Conservation (phyloP, 2,113 vertebrate species). For the Columbina picui region DNA sequence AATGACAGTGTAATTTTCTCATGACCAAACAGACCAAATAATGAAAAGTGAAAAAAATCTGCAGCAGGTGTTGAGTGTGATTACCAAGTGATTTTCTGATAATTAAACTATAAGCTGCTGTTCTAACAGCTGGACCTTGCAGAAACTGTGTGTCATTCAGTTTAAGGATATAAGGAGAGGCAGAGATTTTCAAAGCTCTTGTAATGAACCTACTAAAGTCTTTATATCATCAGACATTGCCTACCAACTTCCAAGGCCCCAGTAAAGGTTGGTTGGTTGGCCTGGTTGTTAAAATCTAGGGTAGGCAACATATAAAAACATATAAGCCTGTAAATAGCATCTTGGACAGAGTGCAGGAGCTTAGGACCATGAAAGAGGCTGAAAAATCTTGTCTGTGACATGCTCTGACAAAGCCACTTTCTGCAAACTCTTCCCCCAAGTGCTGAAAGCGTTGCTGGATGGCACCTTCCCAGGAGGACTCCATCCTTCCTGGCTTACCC, state of each 20-base stretch:
- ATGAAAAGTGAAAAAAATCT: not conserved
- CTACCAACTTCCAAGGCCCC: not conserved
- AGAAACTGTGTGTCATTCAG: not conserved
- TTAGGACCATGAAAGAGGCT: not conserved
- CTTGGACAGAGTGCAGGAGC: not conserved
- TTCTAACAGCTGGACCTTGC: not conserved
- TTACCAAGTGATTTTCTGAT: not conserved
- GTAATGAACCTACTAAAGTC: not conserved
- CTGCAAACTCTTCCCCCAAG: not conserved
- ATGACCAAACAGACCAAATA: not conserved
- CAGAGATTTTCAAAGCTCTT: not conserved
- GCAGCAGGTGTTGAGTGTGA: not conserved
- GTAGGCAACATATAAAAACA: not conserved
- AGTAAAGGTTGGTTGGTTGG: not conserved
- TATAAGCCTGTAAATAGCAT: fast-evolving
- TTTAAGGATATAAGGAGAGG: not conserved
- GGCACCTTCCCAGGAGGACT: not conserved
- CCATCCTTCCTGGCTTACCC: not conserved
- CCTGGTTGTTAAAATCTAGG: not conserved
- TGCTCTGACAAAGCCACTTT: not conserved
- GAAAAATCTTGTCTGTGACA: not conserved
- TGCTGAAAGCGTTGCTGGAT: not conserved
- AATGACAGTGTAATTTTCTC: not conserved
- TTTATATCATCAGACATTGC: not conserved
- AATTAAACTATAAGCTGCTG: not conserved